A percentile compares a stretch with the other conserved stretches of the same genome.
Conservation (phyloP, 2,888 invertebrate species). For the Melieria picta region DNA sequence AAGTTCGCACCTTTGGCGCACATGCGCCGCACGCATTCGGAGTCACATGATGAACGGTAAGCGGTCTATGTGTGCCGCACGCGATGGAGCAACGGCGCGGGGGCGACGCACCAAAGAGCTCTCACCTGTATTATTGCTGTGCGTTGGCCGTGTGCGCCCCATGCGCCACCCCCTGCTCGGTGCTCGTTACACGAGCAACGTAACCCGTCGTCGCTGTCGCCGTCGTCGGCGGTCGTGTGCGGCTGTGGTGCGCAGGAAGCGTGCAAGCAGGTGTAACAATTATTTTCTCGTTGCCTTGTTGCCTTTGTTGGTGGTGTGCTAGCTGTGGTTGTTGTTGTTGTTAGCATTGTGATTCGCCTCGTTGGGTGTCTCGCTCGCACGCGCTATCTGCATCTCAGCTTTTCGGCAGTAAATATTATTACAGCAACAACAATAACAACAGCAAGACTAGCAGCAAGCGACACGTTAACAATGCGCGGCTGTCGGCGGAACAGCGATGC, state of each 20-base stretch:
- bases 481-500: conserved; percentile 25
- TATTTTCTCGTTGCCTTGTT: conserved; percentile 56
- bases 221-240: conserved; percentile 35
- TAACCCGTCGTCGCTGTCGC: conserved; percentile 32
- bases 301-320: conserved; percentile 45
- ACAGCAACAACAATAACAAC: conserved; percentile 32
- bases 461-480: conserved; percentile 20
- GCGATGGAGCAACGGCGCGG: too few relatives aligned
- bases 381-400: conserved; percentile 32
- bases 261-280: conserved; percentile 63
- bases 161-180: too few relatives aligned
- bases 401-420: conserved; percentile 23
- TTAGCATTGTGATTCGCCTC: neutral
- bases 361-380: conserved; percentile 32
- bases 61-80: too few relatives aligned
- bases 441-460: conserved; percentile 28
- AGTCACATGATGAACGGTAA: too few relatives aligned
- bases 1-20: too few relatives aligned
- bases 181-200: neutral
- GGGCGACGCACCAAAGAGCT: too few relatives aligned
- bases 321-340: conserved; percentile 12
- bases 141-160: too few relatives aligned
- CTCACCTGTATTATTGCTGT: conserved; percentile 2
- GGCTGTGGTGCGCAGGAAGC: conserved; percentile 33
- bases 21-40: too few relatives aligned